phyloP scores from a whole-genome alignment of 2,797 vertebrate species.

The Leptoclinus maculatus region DNA sequence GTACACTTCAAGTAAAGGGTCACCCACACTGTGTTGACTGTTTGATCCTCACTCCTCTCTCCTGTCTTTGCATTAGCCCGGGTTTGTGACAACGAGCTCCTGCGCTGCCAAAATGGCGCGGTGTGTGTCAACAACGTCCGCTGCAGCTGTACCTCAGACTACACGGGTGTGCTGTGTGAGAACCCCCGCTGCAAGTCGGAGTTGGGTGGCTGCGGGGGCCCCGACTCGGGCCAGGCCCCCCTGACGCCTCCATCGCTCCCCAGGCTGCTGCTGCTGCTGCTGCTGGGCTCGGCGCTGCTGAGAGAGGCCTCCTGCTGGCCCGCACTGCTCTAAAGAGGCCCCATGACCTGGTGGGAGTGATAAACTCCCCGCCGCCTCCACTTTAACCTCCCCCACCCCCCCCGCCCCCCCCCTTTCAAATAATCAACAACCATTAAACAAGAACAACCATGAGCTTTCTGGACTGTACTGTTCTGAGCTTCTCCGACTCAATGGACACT shows the following conservation, averaged over 20 bases:
- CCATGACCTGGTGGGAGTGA: constrained; percentile 55
- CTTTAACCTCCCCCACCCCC: constrained; percentile 34
- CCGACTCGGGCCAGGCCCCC: constrained; percentile 75
- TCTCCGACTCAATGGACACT: constrained; percentile 69
- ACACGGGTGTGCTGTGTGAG: constrained; percentile 93
- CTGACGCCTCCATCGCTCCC: constrained; percentile 29
- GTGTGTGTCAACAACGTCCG: constrained; percentile 91
- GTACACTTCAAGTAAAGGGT: constrained; percentile 50
- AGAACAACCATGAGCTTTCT: constrained; percentile 75
- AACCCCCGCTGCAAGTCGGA: constrained; percentile 90
- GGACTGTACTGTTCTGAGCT: constrained; percentile 74
- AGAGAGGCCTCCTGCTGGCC: constrained; percentile 68
- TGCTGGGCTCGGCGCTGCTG: constrained; percentile 77
- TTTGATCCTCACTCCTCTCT: constrained; percentile 59
- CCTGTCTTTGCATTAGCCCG: constrained; percentile 84
- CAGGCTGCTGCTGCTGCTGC: constrained; percentile 67
- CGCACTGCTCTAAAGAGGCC: constrained; percentile 79
- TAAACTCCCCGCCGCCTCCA: constrained; percentile 36
- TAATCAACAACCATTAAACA: constrained; percentile 69
- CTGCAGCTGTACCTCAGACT: constrained; percentile 89
- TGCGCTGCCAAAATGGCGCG: constrained; percentile 96
- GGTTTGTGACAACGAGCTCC: constrained; percentile 95
- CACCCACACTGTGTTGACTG: not conserved
- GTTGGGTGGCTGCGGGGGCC: constrained; percentile 85
- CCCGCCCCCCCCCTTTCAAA: constrained; percentile 42